phyloP scores from a whole-genome alignment of 2,888 invertebrate species.

The Ochropleura leucogaster region DNA sequence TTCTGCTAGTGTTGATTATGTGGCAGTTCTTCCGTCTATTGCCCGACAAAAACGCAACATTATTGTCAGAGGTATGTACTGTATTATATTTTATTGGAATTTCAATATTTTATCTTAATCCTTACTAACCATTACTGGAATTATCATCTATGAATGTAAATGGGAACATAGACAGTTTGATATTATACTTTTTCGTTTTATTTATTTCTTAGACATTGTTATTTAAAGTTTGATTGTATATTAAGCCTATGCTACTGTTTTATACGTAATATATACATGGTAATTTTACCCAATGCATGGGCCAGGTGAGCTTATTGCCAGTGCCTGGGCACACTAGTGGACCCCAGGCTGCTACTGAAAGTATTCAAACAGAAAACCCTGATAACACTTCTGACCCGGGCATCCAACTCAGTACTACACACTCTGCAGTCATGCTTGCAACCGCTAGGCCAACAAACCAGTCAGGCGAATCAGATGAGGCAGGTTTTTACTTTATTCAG shows the following conservation, averaged over 20 bases:
- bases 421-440: conserved; percentile 31
- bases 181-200: conserved; percentile 20
- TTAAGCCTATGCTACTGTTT: neutral
- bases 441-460: conserved; percentile 37
- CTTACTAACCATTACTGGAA: conserved; percentile 1
- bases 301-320: conserved; percentile 47
- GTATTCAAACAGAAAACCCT: conserved; percentile 36
- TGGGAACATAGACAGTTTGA: conserved; percentile 30
- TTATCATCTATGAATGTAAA: neutral
- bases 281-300: conserved; percentile 23
- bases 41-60: conserved; percentile 73
- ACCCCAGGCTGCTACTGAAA: conserved; percentile 48
- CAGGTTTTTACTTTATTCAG: conserved; percentile 43
- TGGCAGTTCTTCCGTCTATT: conserved; percentile 85
- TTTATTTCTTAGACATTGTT: conserved; percentile 11
- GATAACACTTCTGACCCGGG: conserved; percentile 29
- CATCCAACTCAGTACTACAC: conserved; percentile 32
- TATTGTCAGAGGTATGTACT: conserved; percentile 75
- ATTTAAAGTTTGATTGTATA: neutral
- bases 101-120: conserved; percentile 30
- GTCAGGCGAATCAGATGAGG: conserved; percentile 43
- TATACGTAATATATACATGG: conserved; percentile 3
- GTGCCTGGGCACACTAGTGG: conserved; percentile 33
- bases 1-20: conserved; percentile 83
- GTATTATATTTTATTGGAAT: conserved; percentile 18